These are phyloP conservation scores for Actinostola sp. DNA, from an alignment of 92 coral and sea anemone genomes.

Conservation along the genomic window DNA sequence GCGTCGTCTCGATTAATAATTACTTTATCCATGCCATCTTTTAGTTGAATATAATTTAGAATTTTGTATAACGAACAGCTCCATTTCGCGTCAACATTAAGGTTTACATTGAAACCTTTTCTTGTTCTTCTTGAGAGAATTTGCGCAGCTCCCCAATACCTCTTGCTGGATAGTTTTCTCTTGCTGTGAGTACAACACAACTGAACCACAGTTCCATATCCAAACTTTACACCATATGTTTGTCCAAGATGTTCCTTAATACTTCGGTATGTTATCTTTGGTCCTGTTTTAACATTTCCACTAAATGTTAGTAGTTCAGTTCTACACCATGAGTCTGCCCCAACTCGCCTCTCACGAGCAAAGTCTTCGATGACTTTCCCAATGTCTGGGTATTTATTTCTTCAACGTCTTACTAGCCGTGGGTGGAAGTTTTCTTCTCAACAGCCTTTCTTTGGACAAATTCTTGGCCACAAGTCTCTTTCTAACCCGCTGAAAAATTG, in stretches of 20 bases:
- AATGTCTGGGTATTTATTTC: conserved; percentile 45
- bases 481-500: conserved; percentile 28
- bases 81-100: conserved; percentile 58
- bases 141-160: conserved; percentile 58
- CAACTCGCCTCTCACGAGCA: conserved; percentile 49
- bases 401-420: conserved; percentile 34
- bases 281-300: conserved; percentile 53
- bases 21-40: conserved; percentile 41
- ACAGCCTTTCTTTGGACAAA: conserved; percentile 13
- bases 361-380: conserved; percentile 55
- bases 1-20: conserved; percentile 56
- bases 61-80: conserved; percentile 52
- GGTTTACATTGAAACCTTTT: conserved; percentile 47
- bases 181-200: conserved; percentile 44
- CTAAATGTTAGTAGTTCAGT: conserved; percentile 50
- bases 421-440: conserved; percentile 28
- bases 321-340: conserved; percentile 64
- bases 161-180: conserved; percentile 30
- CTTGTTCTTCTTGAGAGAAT: conserved; percentile 39
- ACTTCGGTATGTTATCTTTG: conserved; percentile 38
- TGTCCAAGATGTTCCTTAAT: conserved; percentile 48
- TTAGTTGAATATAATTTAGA: conserved; percentile 48
- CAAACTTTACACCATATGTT: conserved; percentile 34
- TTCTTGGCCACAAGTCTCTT: conserved; percentile 36
- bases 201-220: conserved; percentile 58